phyloP scores from a whole-genome alignment of 2,888 invertebrate species.

The Tetragonisca angustula region DNA sequence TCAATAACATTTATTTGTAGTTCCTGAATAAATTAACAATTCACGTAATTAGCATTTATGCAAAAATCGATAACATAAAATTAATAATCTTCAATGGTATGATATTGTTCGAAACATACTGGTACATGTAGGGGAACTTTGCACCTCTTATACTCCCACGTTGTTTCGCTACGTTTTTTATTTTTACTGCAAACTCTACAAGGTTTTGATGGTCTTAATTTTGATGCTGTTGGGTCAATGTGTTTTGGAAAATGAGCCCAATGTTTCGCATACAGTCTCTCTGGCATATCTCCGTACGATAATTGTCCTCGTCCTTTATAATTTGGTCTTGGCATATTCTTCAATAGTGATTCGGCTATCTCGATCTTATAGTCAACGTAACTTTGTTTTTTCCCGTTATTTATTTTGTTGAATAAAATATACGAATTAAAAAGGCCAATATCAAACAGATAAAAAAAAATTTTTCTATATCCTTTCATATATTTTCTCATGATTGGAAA shows the following conservation, averaged over 20 bases:
- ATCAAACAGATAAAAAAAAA: too few species aligned
- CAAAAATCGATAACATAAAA: background rate
- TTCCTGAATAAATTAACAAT: too few species aligned
- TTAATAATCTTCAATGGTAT: background rate
- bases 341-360: background rate
- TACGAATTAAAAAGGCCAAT: too few species aligned
- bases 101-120: background rate
- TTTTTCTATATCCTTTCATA: too few species aligned
- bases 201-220: background rate
- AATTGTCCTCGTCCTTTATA: background rate
- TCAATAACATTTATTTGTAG: too few species aligned
- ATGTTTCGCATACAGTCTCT: conserved; percentile 15
- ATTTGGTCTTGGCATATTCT: too few species aligned
- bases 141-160: background rate
- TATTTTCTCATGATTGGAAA: too few species aligned
- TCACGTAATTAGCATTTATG: background rate
- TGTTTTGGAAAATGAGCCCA: conserved; percentile 18
- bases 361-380: background rate
- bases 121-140: too few species aligned
- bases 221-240: background rate
- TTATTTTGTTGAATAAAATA: conserved; percentile 28
- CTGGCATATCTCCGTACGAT: conserved; percentile 25
- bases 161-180: background rate
- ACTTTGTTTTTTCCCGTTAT: conserved; percentile 41
- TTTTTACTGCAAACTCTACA: background rate